Percentiles rank a stretch among this genome's conserved stretches.
Conservation (phyloP, 2,888 invertebrate genomes). For the Pseudococcus jackbeardsleyi region DNA sequence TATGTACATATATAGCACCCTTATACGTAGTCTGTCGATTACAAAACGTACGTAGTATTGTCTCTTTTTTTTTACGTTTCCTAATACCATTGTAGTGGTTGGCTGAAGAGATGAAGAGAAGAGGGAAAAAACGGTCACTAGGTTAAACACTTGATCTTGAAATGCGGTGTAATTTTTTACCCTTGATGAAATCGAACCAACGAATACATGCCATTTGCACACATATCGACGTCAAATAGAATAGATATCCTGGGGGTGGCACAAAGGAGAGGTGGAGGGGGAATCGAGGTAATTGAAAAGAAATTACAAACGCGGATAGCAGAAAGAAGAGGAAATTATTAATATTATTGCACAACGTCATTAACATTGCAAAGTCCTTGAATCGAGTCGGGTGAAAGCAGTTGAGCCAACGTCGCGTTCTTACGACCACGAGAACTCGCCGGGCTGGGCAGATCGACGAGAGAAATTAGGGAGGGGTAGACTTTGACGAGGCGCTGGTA, state of each 20-base stretch:
- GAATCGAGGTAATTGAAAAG: not conserved
- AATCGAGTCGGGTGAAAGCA: slow-evolving; percentile 35
- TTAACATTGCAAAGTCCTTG: slow-evolving; percentile 52
- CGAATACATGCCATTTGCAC: not conserved
- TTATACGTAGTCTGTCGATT: not conserved
- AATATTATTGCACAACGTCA: slow-evolving; percentile 48
- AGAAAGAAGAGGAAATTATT: slow-evolving; percentile 30
- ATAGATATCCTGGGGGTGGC: not conserved
- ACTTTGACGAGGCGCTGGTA: not conserved
- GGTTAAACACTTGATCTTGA: slow-evolving; percentile 34
- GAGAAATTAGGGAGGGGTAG: not conserved
- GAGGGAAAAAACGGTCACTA: slow-evolving; percentile 19
- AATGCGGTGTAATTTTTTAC: slow-evolving; percentile 24
- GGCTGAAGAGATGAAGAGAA: not conserved
- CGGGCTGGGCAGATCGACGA: not conserved
- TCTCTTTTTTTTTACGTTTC: not conserved
- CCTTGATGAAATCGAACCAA: slow-evolving; percentile 13
- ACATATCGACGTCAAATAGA: not conserved
- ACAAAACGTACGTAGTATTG: not conserved
- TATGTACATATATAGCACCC: not conserved
- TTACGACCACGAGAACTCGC: not conserved
- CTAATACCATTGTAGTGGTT: not conserved
- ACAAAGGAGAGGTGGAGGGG: not conserved
- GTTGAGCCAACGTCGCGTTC: not conserved
- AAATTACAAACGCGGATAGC: not conserved